Evolutionary conservation across 2,888 invertebrate genomes (phyloP).

Genomic region (Pyralis farinalis): DNA sequence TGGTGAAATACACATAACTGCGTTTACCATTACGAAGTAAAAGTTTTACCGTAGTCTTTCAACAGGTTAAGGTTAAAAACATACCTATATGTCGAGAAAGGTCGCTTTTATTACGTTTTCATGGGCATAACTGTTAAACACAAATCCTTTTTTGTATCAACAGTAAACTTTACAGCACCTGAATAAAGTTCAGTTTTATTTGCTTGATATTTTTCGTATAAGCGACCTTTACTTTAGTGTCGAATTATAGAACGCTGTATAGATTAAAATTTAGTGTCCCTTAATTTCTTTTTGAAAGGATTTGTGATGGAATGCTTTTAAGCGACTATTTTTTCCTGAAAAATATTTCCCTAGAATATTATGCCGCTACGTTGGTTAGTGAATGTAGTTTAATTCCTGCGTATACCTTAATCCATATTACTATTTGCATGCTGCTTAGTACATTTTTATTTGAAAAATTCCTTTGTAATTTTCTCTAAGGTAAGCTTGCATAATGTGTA

Average conservation of each 20-base stretch:
- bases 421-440: too few relatives aligned
- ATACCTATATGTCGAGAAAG: conserved; percentile 7
- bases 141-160: neutral
- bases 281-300: neutral
- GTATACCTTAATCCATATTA: too few relatives aligned
- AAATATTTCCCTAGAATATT: too few relatives aligned
- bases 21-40: conserved; percentile 1
- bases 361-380: too few relatives aligned
- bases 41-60: conserved; percentile 8
- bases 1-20: neutral
- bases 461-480: too few relatives aligned
- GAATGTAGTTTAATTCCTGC: too few relatives aligned
- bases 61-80: conserved; percentile 11
- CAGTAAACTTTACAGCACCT: neutral
- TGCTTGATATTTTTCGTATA: neutral
- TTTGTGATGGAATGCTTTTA: too few relatives aligned
- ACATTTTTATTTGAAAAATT: too few relatives aligned
- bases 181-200: conserved; percentile 1
- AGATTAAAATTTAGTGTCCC: conserved; percentile 1
- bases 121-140: conserved; percentile 8
- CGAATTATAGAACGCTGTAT: conserved; percentile 4
- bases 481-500: too few relatives aligned
- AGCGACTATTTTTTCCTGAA: too few relatives aligned
- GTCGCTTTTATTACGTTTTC: conserved; percentile 11
- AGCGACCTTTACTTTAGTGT: neutral